phyloP scores from a whole-genome alignment of 2,888 invertebrate genomes.

The Danaus chrysippus region DNA sequence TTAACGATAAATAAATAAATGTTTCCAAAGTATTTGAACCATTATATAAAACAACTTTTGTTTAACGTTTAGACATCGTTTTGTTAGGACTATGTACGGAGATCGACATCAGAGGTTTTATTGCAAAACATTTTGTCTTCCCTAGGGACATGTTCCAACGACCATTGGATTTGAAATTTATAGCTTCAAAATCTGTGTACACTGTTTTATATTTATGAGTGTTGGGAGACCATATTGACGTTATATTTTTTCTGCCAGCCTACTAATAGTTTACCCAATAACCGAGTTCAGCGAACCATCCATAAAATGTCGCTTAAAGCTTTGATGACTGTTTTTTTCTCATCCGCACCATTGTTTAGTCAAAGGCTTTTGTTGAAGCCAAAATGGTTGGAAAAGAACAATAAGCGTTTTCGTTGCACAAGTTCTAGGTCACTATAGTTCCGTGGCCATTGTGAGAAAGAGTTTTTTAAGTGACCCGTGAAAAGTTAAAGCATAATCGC shows the following conservation, averaged over 20 bases:
- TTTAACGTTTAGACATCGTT: too few relatives aligned
- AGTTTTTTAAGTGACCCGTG: slow-evolving; percentile 18
- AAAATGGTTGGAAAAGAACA: slow-evolving; percentile 24
- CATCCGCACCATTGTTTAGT: slow-evolving; percentile 18
- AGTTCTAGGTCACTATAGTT: slow-evolving; percentile 26
- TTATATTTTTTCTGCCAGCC: too few relatives aligned
- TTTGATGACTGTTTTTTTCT: slow-evolving; percentile 25
- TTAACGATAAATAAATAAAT: neutral
- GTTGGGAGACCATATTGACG: too few relatives aligned
- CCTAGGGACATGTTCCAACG: neutral
- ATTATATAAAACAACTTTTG: too few relatives aligned
- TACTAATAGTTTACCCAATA: slow-evolving; percentile 26
- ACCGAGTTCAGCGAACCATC: slow-evolving; percentile 49
- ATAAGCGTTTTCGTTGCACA: slow-evolving; percentile 20
- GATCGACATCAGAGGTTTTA: neutral
- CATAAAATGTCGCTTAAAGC: slow-evolving; percentile 43
- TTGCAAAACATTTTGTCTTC: neutral
- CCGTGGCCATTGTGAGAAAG: neutral
- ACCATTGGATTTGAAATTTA: neutral
- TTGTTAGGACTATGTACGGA: neutral
- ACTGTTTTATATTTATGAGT: too few relatives aligned
- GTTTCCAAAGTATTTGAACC: too few relatives aligned
- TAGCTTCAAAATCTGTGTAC: too few relatives aligned
- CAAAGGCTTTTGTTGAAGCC: slow-evolving; percentile 19
- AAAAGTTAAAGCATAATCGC: slow-evolving; percentile 1